Base-by-base conservation (phyloP, 2,113 vertebrate genomes). In the Thinocorus orbignyianus region DNA sequence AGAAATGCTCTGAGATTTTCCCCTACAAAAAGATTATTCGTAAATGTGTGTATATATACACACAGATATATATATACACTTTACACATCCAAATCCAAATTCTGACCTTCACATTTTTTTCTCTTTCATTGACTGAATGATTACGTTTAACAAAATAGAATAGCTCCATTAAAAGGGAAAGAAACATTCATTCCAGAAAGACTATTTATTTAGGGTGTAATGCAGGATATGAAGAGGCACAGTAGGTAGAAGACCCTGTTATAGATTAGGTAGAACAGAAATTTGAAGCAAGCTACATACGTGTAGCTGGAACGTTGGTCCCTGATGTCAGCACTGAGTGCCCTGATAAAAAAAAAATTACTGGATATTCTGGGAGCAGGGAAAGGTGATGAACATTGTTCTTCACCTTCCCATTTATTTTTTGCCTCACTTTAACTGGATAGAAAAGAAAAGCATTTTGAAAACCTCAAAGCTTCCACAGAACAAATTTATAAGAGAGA, bases 381-480 rank as follows among this genome's bases (percentile, higher is more conserved):
- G 33, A 85, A 84, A 77, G 24, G 64, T 48, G 72, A 76, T 60
- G 49, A 93, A 44, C 55, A 61, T 46, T 81, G 49, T 25, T 86
- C 77, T 91, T 91, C 25, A 61, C 11, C 33, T 91, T 82, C n/a
- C 49, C 14, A 37, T 72, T 83, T 72, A 7, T 57, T 86, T 80
- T 81, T 62, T 91, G 24, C 25, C 83, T 91, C 46, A 58, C 30
- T 69, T 55, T 51, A 64, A 86, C 44, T 31, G 28, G 9, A 46
- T 37, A 69, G 58, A 79, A 83, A 60, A 10, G 30, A 72, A 79
- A 86, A 51, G 5, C 7, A 25, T 94, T 83, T 55, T 80, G 48
- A 77, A 96, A 93, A 77, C 17, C 54, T 91, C 84, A 86, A 94
- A 86, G 68, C 14, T 88, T 66, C 41, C 42, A 39, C 37, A 86